Conservation (phyloP, 2,113 vertebrate species). For the Carassius gibelio region DNA sequence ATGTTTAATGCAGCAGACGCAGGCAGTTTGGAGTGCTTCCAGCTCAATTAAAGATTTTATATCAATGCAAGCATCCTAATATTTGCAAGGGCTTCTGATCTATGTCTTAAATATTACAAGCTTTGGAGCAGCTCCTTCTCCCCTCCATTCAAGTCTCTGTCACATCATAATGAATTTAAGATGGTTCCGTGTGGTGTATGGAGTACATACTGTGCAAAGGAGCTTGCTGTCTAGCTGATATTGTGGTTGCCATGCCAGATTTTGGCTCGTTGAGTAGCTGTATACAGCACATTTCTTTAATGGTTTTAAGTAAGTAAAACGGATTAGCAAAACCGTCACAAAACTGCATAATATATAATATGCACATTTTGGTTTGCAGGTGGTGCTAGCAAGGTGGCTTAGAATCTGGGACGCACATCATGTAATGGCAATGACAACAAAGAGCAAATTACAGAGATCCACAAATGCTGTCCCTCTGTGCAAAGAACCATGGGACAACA, state of each 20-base stretch:
- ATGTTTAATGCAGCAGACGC: conserved; percentile 42
- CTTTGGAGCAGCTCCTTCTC: neutral
- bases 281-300: conserved; percentile 29
- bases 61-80: conserved; percentile 52
- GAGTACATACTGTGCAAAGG: neutral
- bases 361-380: neutral
- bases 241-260: conserved; percentile 43
- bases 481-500: neutral
- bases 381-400: conserved; percentile 3
- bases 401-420: neutral
- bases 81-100: conserved; percentile 48
- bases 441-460: neutral
- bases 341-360: neutral
- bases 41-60: conserved; percentile 60
- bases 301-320: conserved; percentile 15
- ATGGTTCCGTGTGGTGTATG: conserved; percentile 13
- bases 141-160: neutral
- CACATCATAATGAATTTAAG: conserved; percentile 7
- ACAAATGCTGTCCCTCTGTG: neutral
- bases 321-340: neutral
- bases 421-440: neutral
- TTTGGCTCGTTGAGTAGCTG: conserved; percentile 17
- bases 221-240: conserved; percentile 42
- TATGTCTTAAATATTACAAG: conserved; percentile 34
- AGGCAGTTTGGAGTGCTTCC: conserved; percentile 44